Conservation (phyloP, 2,113 vertebrate genomes). For the Coptodon rendalli region DNA sequence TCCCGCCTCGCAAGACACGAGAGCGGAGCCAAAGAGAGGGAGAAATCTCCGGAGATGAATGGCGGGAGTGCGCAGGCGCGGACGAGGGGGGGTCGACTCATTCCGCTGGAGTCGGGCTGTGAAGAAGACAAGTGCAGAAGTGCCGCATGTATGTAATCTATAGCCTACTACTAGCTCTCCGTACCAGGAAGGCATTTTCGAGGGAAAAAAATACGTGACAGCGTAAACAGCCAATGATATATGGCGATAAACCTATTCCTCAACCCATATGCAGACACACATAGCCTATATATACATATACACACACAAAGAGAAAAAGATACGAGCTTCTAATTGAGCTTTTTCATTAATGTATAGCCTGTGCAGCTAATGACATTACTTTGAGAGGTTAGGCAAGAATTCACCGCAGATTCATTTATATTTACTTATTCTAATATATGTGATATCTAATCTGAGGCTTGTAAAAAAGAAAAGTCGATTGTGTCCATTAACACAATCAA, state of each 20-base stretch:
- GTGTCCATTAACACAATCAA: not conserved
- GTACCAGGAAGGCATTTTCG: not conserved
- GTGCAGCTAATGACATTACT: not conserved
- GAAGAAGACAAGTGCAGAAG: not conserved
- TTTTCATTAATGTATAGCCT: not conserved
- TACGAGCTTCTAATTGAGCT: not conserved
- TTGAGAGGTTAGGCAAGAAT: not conserved
- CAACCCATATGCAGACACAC: not conserved
- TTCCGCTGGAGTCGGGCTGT: constrained; percentile 22
- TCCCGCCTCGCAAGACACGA: constrained; percentile 11
- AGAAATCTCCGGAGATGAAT: constrained; percentile 27
- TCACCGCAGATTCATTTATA: not conserved
- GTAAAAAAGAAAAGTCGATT: not conserved
- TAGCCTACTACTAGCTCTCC: not conserved
- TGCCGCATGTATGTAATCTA: not conserved
- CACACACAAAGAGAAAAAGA: not conserved
- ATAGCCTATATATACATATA: not conserved
- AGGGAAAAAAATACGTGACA: not conserved
- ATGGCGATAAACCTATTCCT: not conserved
- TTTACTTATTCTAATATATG: not conserved
- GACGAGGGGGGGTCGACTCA: constrained; percentile 8
- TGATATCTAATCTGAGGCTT: not conserved
- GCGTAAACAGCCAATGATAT: not conserved
- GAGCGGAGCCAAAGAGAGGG: not conserved
- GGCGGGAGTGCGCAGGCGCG: constrained; percentile 54